Percentiles rank a stretch among this genome's conserved stretches.
These are phyloP conservation scores for Latrodectus geometricus DNA, from an alignment of 1,140 invertebrate genomes.

Conservation along the genomic window DNA sequence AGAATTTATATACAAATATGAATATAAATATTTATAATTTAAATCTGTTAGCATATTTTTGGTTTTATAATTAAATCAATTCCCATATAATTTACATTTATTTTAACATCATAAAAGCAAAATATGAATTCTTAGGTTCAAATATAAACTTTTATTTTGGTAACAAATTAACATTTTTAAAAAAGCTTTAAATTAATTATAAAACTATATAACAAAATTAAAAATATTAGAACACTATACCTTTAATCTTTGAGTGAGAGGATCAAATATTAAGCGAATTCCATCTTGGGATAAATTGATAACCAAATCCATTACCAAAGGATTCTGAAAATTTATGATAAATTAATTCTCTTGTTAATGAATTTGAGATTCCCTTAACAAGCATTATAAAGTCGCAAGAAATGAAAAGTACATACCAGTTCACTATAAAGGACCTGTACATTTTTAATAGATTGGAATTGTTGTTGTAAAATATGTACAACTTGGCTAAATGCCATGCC, in stretches of 20 bases:
- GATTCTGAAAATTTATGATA: slow-evolving; percentile 76
- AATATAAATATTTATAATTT: no score
- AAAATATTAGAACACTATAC: slow-evolving; percentile 66
- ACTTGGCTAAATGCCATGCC: slow-evolving; percentile 98
- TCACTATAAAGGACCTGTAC: slow-evolving; percentile 97
- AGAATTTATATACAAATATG: no score
- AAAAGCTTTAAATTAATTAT: no score
- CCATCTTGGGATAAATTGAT: slow-evolving; percentile 96
- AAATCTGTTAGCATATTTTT: no score
- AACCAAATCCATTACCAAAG: slow-evolving; percentile 91
- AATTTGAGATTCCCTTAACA: no score
- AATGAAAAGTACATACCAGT: slow-evolving; percentile 76
- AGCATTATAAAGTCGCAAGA: no score
- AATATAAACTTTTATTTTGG: no score
- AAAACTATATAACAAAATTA: neutral
- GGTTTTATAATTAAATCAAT: no score
- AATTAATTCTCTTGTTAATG: neutral
- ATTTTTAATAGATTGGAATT: slow-evolving; percentile 88
- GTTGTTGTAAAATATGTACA: slow-evolving; percentile 92
- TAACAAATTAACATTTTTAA: no score
- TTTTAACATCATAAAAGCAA: no score
- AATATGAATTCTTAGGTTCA: no score
- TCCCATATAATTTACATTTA: no score
- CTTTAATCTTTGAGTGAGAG: slow-evolving; percentile 91
- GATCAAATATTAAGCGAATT: slow-evolving; percentile 94